Evolutionary conservation across 2,113 vertebrate species (phyloP).

Genomic region (Nycticorax nycticorax): DNA sequence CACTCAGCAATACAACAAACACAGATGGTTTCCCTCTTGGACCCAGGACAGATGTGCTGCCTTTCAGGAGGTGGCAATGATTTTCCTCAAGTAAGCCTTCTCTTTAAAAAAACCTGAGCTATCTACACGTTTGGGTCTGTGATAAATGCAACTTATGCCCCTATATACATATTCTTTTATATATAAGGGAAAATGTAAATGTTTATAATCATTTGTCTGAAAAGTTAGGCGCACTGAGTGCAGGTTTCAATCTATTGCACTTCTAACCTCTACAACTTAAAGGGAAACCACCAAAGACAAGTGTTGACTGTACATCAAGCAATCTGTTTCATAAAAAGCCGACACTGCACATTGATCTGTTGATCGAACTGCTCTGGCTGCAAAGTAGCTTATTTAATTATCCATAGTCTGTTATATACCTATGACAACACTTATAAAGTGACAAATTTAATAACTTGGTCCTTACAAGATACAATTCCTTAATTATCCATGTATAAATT

Average conservation of each 20-base stretch:
- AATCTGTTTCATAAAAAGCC: background rate
- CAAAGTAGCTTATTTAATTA: background rate
- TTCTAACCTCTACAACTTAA: background rate
- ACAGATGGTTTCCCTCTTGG: constrained; percentile 1
- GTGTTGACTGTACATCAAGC: background rate
- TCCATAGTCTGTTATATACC: background rate
- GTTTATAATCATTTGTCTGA: background rate
- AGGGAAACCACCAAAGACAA: background rate
- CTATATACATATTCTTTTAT: background rate
- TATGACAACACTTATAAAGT: background rate
- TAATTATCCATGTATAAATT: background rate
- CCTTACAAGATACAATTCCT: background rate
- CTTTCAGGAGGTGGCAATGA: background rate
- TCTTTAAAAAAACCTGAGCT: background rate
- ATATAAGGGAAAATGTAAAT: background rate
- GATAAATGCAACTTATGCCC: background rate
- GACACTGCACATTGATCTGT: background rate
- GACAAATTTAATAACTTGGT: background rate
- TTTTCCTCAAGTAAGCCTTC: background rate
- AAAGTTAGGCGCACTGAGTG: background rate
- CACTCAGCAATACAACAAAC: background rate
- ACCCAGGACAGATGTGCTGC: background rate
- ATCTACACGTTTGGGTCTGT: background rate
- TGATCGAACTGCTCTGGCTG: background rate
- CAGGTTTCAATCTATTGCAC: background rate